phyloP scores from a whole-genome alignment of 2,113 vertebrate genomes.

The Daphoenositta chrysoptera region DNA sequence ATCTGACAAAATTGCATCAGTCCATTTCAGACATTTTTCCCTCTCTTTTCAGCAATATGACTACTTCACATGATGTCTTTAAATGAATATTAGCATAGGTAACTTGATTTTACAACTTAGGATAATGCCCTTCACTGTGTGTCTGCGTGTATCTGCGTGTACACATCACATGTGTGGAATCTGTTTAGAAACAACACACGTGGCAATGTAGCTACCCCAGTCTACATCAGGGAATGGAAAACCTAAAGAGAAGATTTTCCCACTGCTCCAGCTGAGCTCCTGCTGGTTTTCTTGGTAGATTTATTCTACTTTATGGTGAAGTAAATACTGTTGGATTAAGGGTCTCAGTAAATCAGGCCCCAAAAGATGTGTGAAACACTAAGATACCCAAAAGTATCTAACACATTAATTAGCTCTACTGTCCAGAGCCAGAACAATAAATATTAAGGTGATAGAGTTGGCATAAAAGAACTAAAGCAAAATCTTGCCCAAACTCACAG shows the following conservation, averaged over 20 bases:
- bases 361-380: neutral
- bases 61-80: neutral
- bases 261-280: neutral
- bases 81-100: neutral
- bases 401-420: neutral
- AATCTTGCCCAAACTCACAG: neutral
- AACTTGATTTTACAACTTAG: neutral
- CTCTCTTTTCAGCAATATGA: neutral
- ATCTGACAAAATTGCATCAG: slow-evolving; percentile 16
- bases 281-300: neutral
- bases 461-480: neutral
- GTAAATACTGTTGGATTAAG: neutral
- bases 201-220: neutral
- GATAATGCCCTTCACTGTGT: neutral
- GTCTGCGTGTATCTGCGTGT: neutral
- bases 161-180: neutral
- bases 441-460: neutral
- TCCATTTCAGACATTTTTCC: neutral
- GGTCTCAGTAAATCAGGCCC: neutral
- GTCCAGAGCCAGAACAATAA: neutral
- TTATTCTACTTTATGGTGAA: neutral
- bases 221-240: neutral
- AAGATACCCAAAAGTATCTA: neutral
- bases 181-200: neutral
- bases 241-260: neutral